Percentiles rank a stretch among this genome's conserved stretches.
phyloP scores from a whole-genome alignment of 2,797 vertebrate genomes.

The Anolis apletophallus region DNA sequence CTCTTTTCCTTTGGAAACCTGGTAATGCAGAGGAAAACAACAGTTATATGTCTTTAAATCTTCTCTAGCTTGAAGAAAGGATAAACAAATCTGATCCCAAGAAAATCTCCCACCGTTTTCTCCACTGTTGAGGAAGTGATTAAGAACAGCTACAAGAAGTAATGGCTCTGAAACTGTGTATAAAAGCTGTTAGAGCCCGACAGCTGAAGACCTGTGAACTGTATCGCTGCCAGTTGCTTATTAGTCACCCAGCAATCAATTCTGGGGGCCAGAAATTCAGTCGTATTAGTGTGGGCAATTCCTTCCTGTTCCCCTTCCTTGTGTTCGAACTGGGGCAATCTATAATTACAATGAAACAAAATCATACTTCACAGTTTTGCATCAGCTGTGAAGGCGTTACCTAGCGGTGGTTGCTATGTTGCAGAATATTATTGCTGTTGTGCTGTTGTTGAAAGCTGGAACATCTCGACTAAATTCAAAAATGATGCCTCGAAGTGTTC shows the following conservation, averaged over 20 bases:
- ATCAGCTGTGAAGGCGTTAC: slow-evolving; percentile 22
- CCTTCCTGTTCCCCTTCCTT: fast-evolving
- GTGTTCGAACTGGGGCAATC: background rate
- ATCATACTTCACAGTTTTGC: background rate
- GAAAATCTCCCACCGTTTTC: slow-evolving; percentile 32
- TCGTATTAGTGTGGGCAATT: background rate
- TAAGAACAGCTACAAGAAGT: slow-evolving; percentile 30
- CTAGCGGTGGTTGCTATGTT: background rate
- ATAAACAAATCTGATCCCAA: slow-evolving; percentile 17
- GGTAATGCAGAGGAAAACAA: slow-evolving; percentile 22
- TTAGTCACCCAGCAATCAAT: background rate
- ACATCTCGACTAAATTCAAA: slow-evolving; percentile 12
- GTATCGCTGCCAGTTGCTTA: background rate
- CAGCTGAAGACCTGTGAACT: background rate
- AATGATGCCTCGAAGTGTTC: background rate
- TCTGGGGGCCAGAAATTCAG: background rate
- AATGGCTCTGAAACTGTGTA: background rate
- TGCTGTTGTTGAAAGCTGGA: no score
- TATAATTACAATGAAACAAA: background rate
- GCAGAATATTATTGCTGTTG: background rate
- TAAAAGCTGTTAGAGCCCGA: background rate
- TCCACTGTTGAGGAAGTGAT: slow-evolving; percentile 4
- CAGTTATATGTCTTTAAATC: slow-evolving; percentile 30
- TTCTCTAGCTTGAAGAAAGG: background rate
- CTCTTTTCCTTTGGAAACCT: slow-evolving; percentile 33